phyloP scores from a whole-genome alignment of 2,888 invertebrate genomes.

The Tipula vernalis region DNA sequence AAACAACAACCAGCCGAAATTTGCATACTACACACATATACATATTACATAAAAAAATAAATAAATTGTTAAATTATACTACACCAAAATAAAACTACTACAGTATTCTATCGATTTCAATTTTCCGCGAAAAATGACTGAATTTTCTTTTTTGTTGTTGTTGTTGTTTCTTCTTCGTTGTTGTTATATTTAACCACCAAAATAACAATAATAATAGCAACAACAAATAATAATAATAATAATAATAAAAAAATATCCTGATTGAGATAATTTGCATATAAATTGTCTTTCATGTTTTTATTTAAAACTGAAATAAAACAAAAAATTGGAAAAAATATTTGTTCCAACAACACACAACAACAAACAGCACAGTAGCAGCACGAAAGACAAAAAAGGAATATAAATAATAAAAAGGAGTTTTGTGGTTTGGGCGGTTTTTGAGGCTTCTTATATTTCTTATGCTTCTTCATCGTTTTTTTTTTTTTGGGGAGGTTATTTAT shows the following conservation, averaged over 20 bases:
- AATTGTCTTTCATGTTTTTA: slow-evolving; percentile 4
- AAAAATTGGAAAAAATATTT: not conserved
- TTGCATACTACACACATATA: not conserved
- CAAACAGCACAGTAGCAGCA: not conserved
- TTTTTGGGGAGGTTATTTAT: not conserved
- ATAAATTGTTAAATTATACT: not conserved
- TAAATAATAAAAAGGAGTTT: not conserved
- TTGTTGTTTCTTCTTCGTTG: not conserved
- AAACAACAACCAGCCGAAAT: not conserved
- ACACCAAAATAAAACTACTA: not conserved
- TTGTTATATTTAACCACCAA: not conserved
- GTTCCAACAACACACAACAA: not conserved
- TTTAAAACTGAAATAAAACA: not conserved
- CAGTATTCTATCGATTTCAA: not conserved
- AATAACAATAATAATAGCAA: not conserved
- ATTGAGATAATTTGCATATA: slow-evolving; percentile 4
- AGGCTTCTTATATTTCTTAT: not conserved
- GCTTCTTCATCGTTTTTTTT: not conserved
- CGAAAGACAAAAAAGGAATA: not conserved
- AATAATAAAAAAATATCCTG: not conserved
- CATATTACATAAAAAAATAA: not conserved
- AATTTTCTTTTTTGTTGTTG: not conserved
- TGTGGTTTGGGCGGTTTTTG: not conserved
- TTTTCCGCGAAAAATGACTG: not conserved
- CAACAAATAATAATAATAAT: not conserved